A percentile compares a stretch with the other conserved stretches of the same genome.
Evolutionary conservation across 2,888 invertebrate species (phyloP).

Genomic region (Nyleta sp.): DNA sequence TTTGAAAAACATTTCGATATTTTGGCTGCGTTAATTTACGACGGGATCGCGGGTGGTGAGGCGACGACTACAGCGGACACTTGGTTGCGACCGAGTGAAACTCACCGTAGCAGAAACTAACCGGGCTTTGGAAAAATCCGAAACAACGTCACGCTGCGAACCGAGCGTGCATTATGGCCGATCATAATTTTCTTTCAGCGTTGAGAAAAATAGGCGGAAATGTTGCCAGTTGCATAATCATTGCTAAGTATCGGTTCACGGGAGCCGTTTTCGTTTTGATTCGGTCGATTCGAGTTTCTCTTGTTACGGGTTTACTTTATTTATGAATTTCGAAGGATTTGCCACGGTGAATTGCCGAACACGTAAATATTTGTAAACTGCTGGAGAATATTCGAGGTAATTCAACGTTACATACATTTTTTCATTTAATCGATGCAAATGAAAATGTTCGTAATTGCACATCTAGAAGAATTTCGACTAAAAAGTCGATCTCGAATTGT

Average conservation of each 20-base stretch:
- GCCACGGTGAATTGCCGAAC: slow-evolving; percentile 14
- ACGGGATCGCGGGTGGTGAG: slow-evolving; percentile 76
- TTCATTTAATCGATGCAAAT: too few species aligned
- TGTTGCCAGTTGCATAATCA: slow-evolving; percentile 60
- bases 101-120: slow-evolving; percentile 33
- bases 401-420: too few species aligned
- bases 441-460: too few species aligned
- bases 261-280: slow-evolving; percentile 29
- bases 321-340: slow-evolving; percentile 20
- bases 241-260: slow-evolving; percentile 49
- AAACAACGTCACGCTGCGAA: slow-evolving; percentile 43
- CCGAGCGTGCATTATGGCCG: slow-evolving; percentile 59
- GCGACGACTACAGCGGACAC: slow-evolving; percentile 20
- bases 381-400: too few species aligned
- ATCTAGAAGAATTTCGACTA: too few species aligned
- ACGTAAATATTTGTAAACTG: slow-evolving; percentile 55
- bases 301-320: slow-evolving; percentile 56
- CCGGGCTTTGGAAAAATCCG: not conserved
- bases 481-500: too few species aligned
- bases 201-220: slow-evolving; percentile 58
- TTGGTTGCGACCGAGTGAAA: slow-evolving; percentile 65
- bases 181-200: slow-evolving; percentile 63
- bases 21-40: slow-evolving; percentile 71
- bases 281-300: slow-evolving; percentile 42
- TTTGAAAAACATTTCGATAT: slow-evolving; percentile 68